Conservation (phyloP, 2,113 vertebrate genomes). For the Apodemus sylvaticus region DNA sequence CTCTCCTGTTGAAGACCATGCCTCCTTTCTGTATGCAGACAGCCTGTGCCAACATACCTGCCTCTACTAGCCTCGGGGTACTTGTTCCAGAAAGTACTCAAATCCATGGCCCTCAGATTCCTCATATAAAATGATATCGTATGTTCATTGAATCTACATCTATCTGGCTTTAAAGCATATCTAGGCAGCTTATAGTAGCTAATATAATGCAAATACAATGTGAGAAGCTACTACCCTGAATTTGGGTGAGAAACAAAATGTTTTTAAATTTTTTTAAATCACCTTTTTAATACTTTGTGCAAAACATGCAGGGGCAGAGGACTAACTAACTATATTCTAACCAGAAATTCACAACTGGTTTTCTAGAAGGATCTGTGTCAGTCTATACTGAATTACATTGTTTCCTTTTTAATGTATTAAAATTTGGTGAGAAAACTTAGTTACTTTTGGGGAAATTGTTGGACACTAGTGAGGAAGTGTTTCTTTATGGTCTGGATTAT, state of each 20-base stretch:
- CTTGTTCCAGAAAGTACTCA: neutral
- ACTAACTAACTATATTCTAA: neutral
- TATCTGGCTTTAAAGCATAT: neutral
- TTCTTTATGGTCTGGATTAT: neutral
- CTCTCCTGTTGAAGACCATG: neutral
- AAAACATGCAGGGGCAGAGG: neutral
- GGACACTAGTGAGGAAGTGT: neutral
- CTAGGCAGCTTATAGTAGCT: neutral
- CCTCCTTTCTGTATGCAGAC: neutral
- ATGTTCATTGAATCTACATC: neutral
- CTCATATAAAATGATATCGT: neutral
- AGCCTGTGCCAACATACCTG: neutral
- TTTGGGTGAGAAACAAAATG: neutral
- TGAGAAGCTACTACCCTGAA: neutral
- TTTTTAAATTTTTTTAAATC: neutral
- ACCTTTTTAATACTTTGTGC: neutral
- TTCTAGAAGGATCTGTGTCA: neutral
- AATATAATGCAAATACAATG: neutral
- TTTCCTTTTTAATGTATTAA: constrained; percentile 13
- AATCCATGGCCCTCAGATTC: neutral
- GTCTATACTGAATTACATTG: neutral
- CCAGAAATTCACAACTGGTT: neutral
- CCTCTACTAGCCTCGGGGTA: neutral
- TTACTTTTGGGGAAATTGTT: neutral
- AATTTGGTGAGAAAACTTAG: neutral